Base-by-base conservation (phyloP, 2,113 vertebrate genomes). In the Aegithalos caudatus region DNA sequence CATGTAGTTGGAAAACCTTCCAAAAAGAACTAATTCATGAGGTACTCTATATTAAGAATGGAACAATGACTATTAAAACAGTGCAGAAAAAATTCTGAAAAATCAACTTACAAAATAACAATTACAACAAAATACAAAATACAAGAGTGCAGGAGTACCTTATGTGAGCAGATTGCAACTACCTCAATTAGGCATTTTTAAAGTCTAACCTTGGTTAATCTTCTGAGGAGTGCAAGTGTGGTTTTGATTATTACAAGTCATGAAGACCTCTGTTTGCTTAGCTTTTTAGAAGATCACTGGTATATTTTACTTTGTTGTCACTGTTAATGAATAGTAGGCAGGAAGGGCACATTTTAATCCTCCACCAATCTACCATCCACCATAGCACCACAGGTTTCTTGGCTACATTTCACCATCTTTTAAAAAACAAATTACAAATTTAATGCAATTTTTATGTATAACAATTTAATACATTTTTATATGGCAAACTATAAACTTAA, bases 391-490 rank as follows among this genome's bases (percentile, higher is more conserved):
- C 1, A 62, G 10, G 4, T 28, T 66, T 60, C 40, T 65, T 70
- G 29, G 6, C 3, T 61, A 15, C 16, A 18, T 42, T 27, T 50
- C 22, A 33, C 2, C 21, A 3, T 29, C 7, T 66, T 70, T 53
- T 40, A 17, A 44, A 47, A 62, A 27, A 4, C 3, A 81, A 33
- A 57, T 1, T 29, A 62, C 9, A 50, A 37, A 77, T 57, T 10
- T n/a, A 11, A 22, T 61, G 1, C 4, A 0, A 0, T 60, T 56
- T 69, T 58, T 48, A 2, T 13, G 29, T 24, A 57, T 35, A 35
- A 14, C 14, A 40, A 67, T 56, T 14, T 37, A 11, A 22, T 65
- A 1, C 4, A 0, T 69, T 50, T 56, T 7, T 37, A 8, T 17
- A 37, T 60, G 29, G 6, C 3, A 74, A 29, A 48, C 1, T 24